Percentiles rank a stretch among this genome's conserved stretches.
phyloP scores from a whole-genome alignment of 2,888 invertebrate species.

The Psylliodes chrysocephalus region DNA sequence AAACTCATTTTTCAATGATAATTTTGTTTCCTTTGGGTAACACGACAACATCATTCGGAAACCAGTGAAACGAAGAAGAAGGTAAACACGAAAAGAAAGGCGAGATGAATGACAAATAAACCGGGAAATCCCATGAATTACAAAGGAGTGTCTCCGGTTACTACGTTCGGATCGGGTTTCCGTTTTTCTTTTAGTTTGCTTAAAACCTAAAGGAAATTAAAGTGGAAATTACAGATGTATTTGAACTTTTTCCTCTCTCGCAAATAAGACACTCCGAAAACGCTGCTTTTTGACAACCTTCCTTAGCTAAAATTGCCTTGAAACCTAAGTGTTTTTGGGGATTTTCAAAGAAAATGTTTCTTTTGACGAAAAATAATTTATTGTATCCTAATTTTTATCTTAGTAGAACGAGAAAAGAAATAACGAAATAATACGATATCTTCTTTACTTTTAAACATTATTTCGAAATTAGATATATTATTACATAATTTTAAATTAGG shows the following conservation, averaged over 20 bases:
- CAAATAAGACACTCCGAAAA: slow-evolving; percentile 37
- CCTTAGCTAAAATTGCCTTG: slow-evolving; percentile 5
- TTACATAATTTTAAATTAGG: no score
- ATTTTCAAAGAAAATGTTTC: not conserved
- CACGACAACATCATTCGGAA: slow-evolving; percentile 14
- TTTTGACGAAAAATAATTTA: not conserved
- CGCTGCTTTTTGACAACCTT: slow-evolving; percentile 23
- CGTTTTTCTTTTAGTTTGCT: slow-evolving; percentile 54
- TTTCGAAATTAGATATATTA: no score
- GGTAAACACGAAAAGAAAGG: slow-evolving; percentile 58
- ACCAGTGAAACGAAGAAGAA: slow-evolving; percentile 44
- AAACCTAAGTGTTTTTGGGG: not conserved
- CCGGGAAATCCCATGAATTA: slow-evolving; percentile 65
- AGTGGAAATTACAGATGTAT: slow-evolving; percentile 60
- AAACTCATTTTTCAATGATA: not conserved
- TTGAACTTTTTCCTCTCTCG: slow-evolving; percentile 38
- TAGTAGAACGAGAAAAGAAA: no score
- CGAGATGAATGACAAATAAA: slow-evolving; percentile 65
- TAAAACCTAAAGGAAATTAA: slow-evolving; percentile 57
- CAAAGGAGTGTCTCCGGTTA: slow-evolving; percentile 64
- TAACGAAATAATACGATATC: no score
- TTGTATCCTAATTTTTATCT: not conserved
- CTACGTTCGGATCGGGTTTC: slow-evolving; percentile 58
- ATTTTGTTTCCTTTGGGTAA: not conserved
- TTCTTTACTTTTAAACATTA: no score